These are phyloP conservation scores for Stegastes partitus DNA, from an alignment of 2,113 vertebrate genomes.

Conservation along the genomic window DNA sequence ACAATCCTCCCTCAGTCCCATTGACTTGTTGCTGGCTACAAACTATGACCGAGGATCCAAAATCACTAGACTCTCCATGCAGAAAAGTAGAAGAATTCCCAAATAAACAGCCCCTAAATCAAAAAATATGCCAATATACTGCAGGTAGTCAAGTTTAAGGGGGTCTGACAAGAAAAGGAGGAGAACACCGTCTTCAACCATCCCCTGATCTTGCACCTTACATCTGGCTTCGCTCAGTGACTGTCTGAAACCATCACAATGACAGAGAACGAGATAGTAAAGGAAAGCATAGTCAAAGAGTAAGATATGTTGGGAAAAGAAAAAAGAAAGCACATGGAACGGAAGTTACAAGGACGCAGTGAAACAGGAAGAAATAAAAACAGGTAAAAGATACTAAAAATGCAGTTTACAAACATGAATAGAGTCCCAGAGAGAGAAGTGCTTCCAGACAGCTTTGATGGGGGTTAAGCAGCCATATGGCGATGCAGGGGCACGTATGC, in stretches of 20 bases:
- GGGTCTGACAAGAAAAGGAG: conserved; percentile 12
- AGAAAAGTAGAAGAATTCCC: neutral
- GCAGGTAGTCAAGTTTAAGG: conserved; percentile 3
- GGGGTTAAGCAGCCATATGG: conserved; percentile 70
- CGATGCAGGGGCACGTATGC: conserved; percentile 71
- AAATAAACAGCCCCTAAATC: neutral
- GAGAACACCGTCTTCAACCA: conserved; percentile 14
- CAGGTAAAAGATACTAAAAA: neutral
- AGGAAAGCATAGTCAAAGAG: neutral
- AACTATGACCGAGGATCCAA: neutral
- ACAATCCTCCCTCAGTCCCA: neutral
- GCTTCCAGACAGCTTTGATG: conserved; percentile 64
- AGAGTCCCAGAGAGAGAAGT: conserved; percentile 37
- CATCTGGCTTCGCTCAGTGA: conserved; percentile 67
- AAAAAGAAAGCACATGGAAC: conserved; percentile 3
- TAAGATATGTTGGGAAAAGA: neutral
- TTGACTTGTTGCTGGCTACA: neutral
- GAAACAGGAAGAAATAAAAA: neutral
- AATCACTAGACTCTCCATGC: neutral
- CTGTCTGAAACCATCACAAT: conserved; percentile 46
- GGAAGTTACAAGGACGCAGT: conserved; percentile 8
- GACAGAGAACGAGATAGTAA: conserved; percentile 25
- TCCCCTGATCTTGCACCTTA: conserved; percentile 39
- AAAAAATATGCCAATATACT: conserved; percentile 6
- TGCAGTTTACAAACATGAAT: conserved; percentile 26